phyloP scores from a whole-genome alignment of 2,888 invertebrate species.

The Lycia hirtaria region DNA sequence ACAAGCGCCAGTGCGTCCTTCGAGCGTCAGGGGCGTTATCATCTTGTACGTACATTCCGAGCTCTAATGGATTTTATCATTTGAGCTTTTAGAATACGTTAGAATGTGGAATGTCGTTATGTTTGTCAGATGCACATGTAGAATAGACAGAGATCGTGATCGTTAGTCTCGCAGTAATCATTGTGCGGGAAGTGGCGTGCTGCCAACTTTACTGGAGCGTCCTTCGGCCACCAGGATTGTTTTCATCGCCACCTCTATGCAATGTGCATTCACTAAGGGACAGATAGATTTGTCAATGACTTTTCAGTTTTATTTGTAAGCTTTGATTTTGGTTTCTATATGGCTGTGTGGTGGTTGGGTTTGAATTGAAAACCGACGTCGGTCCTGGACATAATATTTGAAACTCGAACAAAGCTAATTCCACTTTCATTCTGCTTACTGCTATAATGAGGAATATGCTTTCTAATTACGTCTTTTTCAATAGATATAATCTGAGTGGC shows the following conservation, averaged over 20 bases:
- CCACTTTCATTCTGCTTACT: no score
- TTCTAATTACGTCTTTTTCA: no score
- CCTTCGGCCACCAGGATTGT: constrained; percentile 17
- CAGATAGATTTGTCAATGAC: constrained; percentile 29
- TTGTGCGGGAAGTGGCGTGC: constrained; percentile 10
- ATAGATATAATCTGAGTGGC: no score
- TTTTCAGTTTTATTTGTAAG: not conserved
- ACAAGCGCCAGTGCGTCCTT: constrained; percentile 56
- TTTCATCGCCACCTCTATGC: constrained; percentile 13
- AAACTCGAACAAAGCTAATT: no score
- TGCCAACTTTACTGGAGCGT: constrained; percentile 11
- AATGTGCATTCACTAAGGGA: constrained; percentile 11
- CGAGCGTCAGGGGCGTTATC: constrained; percentile 53
- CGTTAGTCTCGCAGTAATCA: not conserved
- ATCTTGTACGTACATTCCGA: constrained; percentile 48
- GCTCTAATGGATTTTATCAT: constrained; percentile 54
- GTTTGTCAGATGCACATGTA: constrained; percentile 10
- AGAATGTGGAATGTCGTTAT: constrained; percentile 11
- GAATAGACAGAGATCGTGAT: constrained; percentile 1
- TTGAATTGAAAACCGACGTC: no score
- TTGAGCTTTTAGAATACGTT: constrained; percentile 20
- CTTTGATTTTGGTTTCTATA: no score
- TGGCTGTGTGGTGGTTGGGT: no score
- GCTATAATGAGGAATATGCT: not conserved
- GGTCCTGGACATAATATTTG: no score